phyloP scores from a whole-genome alignment of 2,113 vertebrate genomes.

The Scatophagus argus region DNA sequence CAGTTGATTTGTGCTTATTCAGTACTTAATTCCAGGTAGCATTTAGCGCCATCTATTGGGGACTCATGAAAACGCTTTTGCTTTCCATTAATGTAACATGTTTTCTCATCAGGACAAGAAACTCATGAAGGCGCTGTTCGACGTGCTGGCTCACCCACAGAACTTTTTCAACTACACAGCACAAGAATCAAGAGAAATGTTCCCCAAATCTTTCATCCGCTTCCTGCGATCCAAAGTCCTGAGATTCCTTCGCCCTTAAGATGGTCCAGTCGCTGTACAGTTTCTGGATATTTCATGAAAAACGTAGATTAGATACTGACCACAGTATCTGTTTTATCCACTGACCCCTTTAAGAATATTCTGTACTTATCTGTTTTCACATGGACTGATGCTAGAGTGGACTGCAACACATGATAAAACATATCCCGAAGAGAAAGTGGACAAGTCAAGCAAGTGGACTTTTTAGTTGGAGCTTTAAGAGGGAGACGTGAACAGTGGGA shows the following conservation, averaged over 20 bases:
- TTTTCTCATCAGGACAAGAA: conserved; percentile 94
- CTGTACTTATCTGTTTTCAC: conserved; percentile 47
- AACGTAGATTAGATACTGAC: conserved; percentile 37
- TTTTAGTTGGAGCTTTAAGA: conserved; percentile 48
- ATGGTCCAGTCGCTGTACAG: conserved; percentile 15
- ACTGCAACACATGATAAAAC: conserved; percentile 24
- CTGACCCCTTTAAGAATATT: conserved; percentile 41
- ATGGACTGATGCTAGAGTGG: conserved; percentile 11
- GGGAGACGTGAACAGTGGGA: neutral
- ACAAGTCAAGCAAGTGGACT: conserved; percentile 18
- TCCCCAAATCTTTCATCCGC: conserved; percentile 97
- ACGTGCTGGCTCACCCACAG: conserved; percentile 97
- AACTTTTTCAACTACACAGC: conserved; percentile 99
- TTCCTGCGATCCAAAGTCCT: conserved; percentile 97
- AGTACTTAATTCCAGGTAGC: conserved; percentile 10
- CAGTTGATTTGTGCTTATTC: neutral
- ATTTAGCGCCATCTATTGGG: conserved; percentile 69
- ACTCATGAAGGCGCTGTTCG: conserved; percentile 97
- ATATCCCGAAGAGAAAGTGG: conserved; percentile 35
- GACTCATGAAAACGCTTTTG: conserved; percentile 9
- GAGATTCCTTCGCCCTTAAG: conserved; percentile 95
- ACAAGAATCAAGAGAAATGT: conserved; percentile 99
- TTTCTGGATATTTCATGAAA: conserved; percentile 30
- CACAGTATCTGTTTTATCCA: conserved; percentile 31
- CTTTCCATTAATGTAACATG: conserved; percentile 8